A percentile compares a stretch with the other conserved stretches of the same genome.
Conservation (phyloP, 1,140 invertebrate species). For the Thaumatotibia leucotreta region DNA sequence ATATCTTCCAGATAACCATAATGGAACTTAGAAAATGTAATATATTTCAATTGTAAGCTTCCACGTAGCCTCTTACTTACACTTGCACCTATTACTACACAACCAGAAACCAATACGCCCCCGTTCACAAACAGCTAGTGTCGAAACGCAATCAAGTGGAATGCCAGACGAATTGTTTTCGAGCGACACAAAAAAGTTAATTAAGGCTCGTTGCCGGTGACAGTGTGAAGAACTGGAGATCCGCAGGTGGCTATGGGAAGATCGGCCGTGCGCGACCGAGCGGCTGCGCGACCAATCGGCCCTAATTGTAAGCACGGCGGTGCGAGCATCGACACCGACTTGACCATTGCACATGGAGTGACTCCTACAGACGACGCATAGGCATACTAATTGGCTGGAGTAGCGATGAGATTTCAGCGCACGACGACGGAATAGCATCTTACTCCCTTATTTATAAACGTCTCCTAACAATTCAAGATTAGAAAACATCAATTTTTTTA, state of each 20-base stretch:
- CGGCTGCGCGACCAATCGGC: slow-evolving; percentile 62
- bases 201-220: slow-evolving; percentile 47
- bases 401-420: background rate
- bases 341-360: background rate
- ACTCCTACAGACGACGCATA: background rate
- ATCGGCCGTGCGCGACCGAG: slow-evolving; percentile 65
- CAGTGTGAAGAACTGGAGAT: slow-evolving; percentile 35
- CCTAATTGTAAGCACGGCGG: slow-evolving; percentile 58
- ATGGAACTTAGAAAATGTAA: too few species aligned
- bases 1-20: too few species aligned
- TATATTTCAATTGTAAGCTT: too few species aligned
- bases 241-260: slow-evolving; percentile 70
- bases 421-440: too few species aligned
- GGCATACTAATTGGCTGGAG: background rate
- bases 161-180: slow-evolving; percentile 36
- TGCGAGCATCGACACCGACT: slow-evolving; percentile 16
- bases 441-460: too few species aligned
- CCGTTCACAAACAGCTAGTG: background rate
- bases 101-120: background rate
- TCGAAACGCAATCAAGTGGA: slow-evolving; percentile 21
- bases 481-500: too few species aligned
- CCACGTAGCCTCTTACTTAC: too few species aligned
- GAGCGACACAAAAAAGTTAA: slow-evolving; percentile 58
- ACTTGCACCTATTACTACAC: too few species aligned
- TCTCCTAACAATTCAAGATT: too few species aligned